Percentiles rank a stretch among this genome's conserved stretches.
Evolutionary conservation across 2,888 invertebrate genomes (phyloP).

Genomic region (Spodoptera littoralis): DNA sequence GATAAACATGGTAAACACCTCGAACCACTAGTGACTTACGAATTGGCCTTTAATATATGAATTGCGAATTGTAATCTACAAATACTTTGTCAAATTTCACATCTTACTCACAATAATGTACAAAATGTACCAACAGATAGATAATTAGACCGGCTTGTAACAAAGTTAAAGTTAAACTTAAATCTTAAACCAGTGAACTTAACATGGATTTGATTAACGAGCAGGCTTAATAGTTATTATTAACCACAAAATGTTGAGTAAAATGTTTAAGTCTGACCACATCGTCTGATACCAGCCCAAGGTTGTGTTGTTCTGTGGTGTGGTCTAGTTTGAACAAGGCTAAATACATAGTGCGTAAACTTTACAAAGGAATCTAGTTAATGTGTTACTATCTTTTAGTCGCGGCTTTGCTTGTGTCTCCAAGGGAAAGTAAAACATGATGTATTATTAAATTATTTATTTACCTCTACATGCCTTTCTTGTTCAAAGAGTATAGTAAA

Average conservation of each 20-base stretch:
- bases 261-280: slow-evolving; percentile 39
- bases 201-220: slow-evolving; percentile 27
- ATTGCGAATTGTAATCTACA: too few relatives aligned
- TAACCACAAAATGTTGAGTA: slow-evolving; percentile 24
- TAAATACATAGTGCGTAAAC: slow-evolving; percentile 28
- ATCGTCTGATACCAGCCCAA: slow-evolving; percentile 25
- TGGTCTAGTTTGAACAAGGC: slow-evolving; percentile 25
- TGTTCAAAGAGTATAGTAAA: too few relatives aligned
- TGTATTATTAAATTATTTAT: too few relatives aligned
- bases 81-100: too few relatives aligned
- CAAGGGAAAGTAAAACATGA: neutral
- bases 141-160: slow-evolving; percentile 5
- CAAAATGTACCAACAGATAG: too few relatives aligned
- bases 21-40: too few relatives aligned
- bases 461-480: too few relatives aligned
- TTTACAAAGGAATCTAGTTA: slow-evolving; percentile 27
- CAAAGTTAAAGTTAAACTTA: slow-evolving; percentile 5
- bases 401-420: slow-evolving; percentile 3
- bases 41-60: too few relatives aligned
- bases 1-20: too few relatives aligned
- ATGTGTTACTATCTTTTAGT: neutral
- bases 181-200: slow-evolving; percentile 19
- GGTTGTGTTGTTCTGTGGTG: slow-evolving; percentile 18
- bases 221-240: slow-evolving; percentile 36
- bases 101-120: too few relatives aligned